A percentile compares a stretch with the other conserved stretches of the same genome.
Evolutionary conservation across 2,888 invertebrate genomes (phyloP).

Genomic region (Allolobophora icterica): DNA sequence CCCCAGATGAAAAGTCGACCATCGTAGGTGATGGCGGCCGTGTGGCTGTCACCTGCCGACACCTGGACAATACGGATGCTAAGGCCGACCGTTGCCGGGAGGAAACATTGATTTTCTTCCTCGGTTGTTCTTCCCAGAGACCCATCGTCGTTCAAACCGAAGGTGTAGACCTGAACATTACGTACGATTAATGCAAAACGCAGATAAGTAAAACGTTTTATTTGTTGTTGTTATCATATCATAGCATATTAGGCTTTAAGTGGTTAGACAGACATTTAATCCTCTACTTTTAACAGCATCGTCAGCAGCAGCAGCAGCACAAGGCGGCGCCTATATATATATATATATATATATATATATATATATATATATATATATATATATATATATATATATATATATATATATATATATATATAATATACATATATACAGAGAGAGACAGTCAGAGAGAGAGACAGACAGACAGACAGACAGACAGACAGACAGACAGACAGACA

Average conservation of each 20-base stretch:
- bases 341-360: too few species aligned
- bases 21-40: constrained; percentile 74
- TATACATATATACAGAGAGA: too few species aligned
- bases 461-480: not conserved
- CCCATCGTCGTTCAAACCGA: constrained; percentile 96
- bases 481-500: not conserved
- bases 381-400: too few species aligned
- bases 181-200: not conserved
- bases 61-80: constrained; percentile 69
- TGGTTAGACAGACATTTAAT: too few species aligned
- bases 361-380: too few species aligned
- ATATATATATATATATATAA: too few species aligned
- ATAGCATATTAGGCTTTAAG: not conserved
- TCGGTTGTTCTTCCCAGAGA: constrained; percentile 86
- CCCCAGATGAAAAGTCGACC: constrained; percentile 93
- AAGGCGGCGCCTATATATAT: too few species aligned
- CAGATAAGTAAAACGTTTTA: too few species aligned
- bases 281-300: too few species aligned
- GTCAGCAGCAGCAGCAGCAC: too few species aligned
- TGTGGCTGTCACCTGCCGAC: constrained; percentile 82
- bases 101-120: constrained; percentile 76
- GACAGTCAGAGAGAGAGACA: too few species aligned
- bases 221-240: not conserved
- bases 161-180: constrained; percentile 76
- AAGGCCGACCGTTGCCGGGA: constrained; percentile 71